phyloP scores from a whole-genome alignment of 2,797 vertebrate genomes.

The Heteromormyrus szaboi region DNA sequence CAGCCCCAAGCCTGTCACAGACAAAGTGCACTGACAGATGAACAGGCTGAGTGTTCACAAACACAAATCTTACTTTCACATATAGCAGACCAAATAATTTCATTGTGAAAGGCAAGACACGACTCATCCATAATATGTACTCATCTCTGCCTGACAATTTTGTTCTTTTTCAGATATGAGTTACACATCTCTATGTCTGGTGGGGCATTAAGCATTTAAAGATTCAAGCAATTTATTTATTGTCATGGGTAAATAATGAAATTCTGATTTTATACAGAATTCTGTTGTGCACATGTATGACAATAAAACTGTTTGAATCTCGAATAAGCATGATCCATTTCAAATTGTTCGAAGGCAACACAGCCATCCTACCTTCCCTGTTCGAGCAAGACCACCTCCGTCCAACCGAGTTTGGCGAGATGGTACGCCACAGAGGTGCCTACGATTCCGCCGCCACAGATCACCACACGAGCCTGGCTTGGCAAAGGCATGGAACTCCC shows the following conservation, averaged over 20 bases:
- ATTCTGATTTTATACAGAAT: background rate
- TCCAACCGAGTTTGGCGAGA: conserved; percentile 89
- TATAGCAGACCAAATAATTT: background rate
- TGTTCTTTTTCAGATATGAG: background rate
- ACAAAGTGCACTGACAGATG: background rate
- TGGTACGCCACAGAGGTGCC: conserved; percentile 94
- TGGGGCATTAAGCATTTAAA: background rate
- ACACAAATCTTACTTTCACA: background rate
- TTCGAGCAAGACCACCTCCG: conserved; percentile 83
- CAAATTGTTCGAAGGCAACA: background rate
- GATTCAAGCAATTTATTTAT: background rate
- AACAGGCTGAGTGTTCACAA: background rate
- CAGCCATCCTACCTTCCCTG: conserved; percentile 82
- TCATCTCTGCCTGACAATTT: background rate
- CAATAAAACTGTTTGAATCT: background rate
- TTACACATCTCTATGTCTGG: background rate
- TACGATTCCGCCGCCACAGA: conserved; percentile 87
- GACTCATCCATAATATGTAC: background rate
- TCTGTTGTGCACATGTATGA: background rate
- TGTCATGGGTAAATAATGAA: background rate
- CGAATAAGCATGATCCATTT: background rate
- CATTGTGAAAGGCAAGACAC: background rate
- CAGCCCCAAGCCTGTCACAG: conserved; percentile 76
- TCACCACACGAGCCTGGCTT: conserved; percentile 78
- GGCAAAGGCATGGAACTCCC: conserved; percentile 62